Conservation (phyloP, 2,888 invertebrate species). For the Craniophora ligustri region DNA sequence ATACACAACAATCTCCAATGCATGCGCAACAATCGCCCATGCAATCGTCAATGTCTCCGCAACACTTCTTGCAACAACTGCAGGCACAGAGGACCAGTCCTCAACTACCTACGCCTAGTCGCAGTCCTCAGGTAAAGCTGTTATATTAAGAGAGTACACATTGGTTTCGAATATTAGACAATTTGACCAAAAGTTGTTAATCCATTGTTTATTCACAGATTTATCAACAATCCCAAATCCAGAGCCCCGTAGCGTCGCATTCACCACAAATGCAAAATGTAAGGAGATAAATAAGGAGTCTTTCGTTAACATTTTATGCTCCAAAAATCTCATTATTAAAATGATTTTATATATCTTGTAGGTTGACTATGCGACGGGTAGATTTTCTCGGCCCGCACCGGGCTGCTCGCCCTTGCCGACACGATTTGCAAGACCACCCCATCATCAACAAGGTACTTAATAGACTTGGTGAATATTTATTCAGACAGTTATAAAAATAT, state of each 20-base stretch:
- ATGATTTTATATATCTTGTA: conserved; percentile 33
- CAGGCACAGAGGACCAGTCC: conserved; percentile 85
- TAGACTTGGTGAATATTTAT: not conserved
- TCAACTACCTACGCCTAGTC: conserved; percentile 83
- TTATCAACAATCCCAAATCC: conserved; percentile 85
- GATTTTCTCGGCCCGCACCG: conserved; percentile 81
- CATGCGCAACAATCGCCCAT: conserved; percentile 74
- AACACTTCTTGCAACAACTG: conserved; percentile 75
- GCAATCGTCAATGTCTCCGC: conserved; percentile 74
- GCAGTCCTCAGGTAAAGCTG: conserved; percentile 80
- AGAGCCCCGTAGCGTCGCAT: conserved; percentile 84
- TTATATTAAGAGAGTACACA: not conserved
- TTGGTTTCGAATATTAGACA: not conserved
- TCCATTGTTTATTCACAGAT: conserved; percentile 71
- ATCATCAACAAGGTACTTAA: conserved; percentile 83
- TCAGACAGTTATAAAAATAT: not conserved
- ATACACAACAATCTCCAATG: conserved; percentile 70
- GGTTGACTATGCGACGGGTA: conserved; percentile 76
- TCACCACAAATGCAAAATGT: conserved; percentile 85
- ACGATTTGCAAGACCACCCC: conserved; percentile 82
- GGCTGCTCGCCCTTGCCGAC: conserved; percentile 82
- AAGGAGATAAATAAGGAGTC: conserved; percentile 52
- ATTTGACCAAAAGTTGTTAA: not conserved
- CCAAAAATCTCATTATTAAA: not conserved
- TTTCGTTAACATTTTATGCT: not conserved